These are phyloP conservation scores for Leptogaster cylindrica DNA, from an alignment of 2,888 invertebrate genomes.

Conservation along the genomic window DNA sequence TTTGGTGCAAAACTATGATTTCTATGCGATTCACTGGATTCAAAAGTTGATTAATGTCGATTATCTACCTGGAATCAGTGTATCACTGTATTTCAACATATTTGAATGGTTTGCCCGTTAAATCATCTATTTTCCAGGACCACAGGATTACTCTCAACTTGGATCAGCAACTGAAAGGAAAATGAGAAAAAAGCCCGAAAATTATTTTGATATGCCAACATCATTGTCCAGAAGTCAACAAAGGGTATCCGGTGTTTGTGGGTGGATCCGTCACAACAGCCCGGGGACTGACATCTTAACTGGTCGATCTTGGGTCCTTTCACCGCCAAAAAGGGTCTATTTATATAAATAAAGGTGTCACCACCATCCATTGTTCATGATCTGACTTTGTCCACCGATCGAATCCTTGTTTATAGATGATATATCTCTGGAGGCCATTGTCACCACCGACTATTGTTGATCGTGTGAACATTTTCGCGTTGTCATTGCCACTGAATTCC, in stretches of 20 bases:
- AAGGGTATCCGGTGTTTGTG: conserved; percentile 8
- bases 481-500: conserved; percentile 7
- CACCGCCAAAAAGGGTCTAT: conserved; percentile 12
- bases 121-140: too few species aligned
- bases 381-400: conserved; percentile 14
- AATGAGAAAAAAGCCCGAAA: too few species aligned
- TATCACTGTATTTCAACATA: too few species aligned
- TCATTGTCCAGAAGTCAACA: conserved; percentile 4
- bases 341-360: conserved; percentile 36
- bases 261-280: conserved; percentile 28
- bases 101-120: too few species aligned
- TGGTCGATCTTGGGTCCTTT: conserved; percentile 9
- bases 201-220: conserved; percentile 16
- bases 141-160: too few species aligned
- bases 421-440: conserved; percentile 7
- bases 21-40: too few species aligned
- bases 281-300: conserved; percentile 6
- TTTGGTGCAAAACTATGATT: too few species aligned
- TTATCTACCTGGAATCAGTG: too few species aligned
- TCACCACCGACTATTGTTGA: background rate
- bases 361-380: conserved; percentile 9
- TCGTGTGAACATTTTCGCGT: conserved; percentile 1
- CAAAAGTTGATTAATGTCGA: too few species aligned
- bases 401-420: conserved; percentile 29
- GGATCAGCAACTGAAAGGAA: too few species aligned